Percentiles rank a stretch among this genome's conserved stretches.
Conservation (phyloP, 2,797 vertebrate species). For the Aselliscus stoliczkanus region DNA sequence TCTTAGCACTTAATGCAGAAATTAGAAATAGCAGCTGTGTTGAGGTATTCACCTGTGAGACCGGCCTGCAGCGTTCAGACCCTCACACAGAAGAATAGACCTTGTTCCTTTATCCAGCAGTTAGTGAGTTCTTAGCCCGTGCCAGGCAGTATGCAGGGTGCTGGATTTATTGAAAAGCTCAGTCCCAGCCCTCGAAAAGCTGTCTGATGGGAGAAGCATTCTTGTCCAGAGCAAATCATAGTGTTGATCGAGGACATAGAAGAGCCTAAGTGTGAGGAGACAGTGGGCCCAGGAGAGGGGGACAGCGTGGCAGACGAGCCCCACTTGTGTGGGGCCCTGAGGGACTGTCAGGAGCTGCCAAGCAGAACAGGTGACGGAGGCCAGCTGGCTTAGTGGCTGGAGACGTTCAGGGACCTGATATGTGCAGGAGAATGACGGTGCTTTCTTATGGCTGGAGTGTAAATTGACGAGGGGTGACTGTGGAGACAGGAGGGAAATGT, state of each 20-base stretch:
- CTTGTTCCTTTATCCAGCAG: background rate
- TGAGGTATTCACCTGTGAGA: background rate
- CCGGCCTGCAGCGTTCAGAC: background rate
- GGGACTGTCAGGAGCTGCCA: background rate
- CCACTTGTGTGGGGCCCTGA: rapidly evolving
- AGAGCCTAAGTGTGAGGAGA: background rate
- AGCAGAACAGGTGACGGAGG: background rate
- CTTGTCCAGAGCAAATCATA: background rate
- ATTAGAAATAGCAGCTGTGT: background rate
- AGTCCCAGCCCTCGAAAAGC: background rate
- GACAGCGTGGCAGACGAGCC: background rate
- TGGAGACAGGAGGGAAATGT: too few relatives aligned
- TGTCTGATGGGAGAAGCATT: background rate
- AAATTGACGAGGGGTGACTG: rapidly evolving
- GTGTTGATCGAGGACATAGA: rapidly evolving
- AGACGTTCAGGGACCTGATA: background rate
- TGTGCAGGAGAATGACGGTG: too few relatives aligned
- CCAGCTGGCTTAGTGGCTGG: background rate
- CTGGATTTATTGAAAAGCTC: background rate
- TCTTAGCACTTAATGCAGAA: background rate
- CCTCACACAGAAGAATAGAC: too few relatives aligned
- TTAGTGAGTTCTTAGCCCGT: background rate
- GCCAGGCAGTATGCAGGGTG: background rate
- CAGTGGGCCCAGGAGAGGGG: background rate
- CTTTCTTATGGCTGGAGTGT: background rate